Base-by-base conservation (phyloP, 2,888 invertebrate species). In the Pseudococcus jackbeardsleyi region DNA sequence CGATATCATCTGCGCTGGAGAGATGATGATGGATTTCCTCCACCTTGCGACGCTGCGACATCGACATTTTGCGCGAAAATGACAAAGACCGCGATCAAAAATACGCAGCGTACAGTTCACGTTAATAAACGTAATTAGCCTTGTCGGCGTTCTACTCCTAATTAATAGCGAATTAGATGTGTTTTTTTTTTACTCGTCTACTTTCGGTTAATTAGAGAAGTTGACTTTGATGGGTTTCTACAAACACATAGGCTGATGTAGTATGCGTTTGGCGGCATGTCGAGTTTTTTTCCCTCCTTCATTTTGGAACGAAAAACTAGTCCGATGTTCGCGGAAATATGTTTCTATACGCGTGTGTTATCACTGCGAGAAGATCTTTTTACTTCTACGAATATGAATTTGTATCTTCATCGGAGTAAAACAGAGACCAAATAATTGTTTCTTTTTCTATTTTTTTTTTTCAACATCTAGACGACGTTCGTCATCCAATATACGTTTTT, bases 181-280 rank as follows among this genome's bases (percentile, higher is more conserved):
- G n/a, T n/a, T 33, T 33, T 33, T 68, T 68, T 68, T 42, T 33
- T 7, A 12, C 22, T 64, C 22, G 11, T 64, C 64, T 64, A 64
- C 9, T 64, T 72, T 33, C 72, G 72, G 72, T 72, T 72, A 72
- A 72, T 72, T 72, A 72, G 72, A 72, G 72, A 72, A 72, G 72
- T 72, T 15, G 72, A 72, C 33, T 72, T 26, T 72, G 33, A 72
- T 33, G 72, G 17, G 33, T 72, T 72, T 72, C 22, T 64, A 42
- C 8, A 42, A 42, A 33, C 26, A 42, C 42, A 42, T 42, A 64
- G 22, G 22, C 64, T 72, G 72, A 17, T 72, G 72, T 39, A 33
- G 72, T 72, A 33, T 19, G 72, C 26, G 64, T 64, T 19, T 64
- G 64, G 19, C 64, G 64, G 22, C 22, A 22, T 22, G 64, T 64